Percentiles rank a stretch among this genome's conserved stretches.
Conservation (phyloP, 2,888 invertebrate species). For the Hypomecis punctinalis region DNA sequence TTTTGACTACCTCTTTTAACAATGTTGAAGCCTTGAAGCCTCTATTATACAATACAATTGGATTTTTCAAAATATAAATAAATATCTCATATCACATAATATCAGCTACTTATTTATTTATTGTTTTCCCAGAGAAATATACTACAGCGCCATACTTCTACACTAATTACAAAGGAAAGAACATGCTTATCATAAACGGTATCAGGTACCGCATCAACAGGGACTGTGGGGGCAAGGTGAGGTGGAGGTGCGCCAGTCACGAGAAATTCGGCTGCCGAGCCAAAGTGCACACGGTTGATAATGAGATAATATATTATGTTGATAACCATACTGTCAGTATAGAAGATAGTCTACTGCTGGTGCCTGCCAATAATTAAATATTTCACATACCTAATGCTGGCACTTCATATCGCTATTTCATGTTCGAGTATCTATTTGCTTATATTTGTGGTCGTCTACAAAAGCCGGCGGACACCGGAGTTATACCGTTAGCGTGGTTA, state of each 20-base stretch:
- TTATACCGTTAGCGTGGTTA: too few relatives aligned
- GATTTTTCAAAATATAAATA: too few relatives aligned
- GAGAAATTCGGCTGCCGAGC: conserved; percentile 56
- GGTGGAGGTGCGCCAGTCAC: conserved; percentile 63
- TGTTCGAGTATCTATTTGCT: too few relatives aligned
- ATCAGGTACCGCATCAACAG: conserved; percentile 56
- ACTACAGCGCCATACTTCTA: conserved; percentile 37
- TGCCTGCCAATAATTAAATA: conserved; percentile 14
- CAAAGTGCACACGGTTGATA: conserved; percentile 55
- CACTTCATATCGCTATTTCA: not conserved
- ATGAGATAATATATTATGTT: conserved; percentile 50
- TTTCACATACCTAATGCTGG: not conserved
- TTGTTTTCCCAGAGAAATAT: conserved; percentile 13
- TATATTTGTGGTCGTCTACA: too few relatives aligned
- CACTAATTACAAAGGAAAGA: conserved; percentile 49
- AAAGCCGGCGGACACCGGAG: too few relatives aligned
- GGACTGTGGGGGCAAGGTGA: conserved; percentile 45
- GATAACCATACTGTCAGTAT: conserved; percentile 47
- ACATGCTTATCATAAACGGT: conserved; percentile 49
- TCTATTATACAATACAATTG: too few relatives aligned
- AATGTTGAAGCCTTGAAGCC: too few relatives aligned
- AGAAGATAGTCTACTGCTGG: conserved; percentile 13
- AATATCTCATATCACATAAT: not conserved
- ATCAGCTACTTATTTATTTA: not conserved
- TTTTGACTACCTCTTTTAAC: too few relatives aligned